These are phyloP conservation scores for Brachionus rubens DNA, from an alignment of 1,140 invertebrate genomes.

Conservation along the genomic window DNA sequence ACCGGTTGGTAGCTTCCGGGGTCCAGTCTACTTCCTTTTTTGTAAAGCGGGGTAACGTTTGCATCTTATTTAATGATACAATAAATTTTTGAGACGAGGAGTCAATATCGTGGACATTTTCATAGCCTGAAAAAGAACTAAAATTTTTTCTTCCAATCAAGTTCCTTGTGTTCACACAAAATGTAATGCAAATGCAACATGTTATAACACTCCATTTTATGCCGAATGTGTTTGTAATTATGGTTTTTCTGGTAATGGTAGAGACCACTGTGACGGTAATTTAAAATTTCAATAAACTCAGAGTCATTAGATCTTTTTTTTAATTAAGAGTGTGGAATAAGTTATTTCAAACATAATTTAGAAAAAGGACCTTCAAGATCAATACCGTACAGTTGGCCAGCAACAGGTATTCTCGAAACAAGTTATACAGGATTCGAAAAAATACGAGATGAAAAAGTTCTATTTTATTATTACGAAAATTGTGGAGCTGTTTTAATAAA, in stretches of 20 bases:
- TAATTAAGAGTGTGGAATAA: slow-evolving; percentile 26
- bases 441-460: neutral
- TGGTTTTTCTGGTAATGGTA: slow-evolving; percentile 26
- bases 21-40: too few relatives aligned
- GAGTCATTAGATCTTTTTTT: neutral
- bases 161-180: slow-evolving; percentile 12
- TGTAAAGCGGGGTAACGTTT: too few relatives aligned
- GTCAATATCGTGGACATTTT: too few relatives aligned
- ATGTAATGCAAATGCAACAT: slow-evolving; percentile 35
- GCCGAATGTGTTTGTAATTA: slow-evolving; percentile 32
- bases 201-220: slow-evolving; percentile 22
- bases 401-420: neutral
- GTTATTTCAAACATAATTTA: slow-evolving; percentile 3
- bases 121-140: too few relatives aligned
- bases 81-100: too few relatives aligned
- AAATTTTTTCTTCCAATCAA: too few relatives aligned
- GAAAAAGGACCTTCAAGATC: neutral
- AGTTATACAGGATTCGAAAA: neutral
- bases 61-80: too few relatives aligned
- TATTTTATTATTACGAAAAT: neutral
- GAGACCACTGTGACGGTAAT: slow-evolving; percentile 36
- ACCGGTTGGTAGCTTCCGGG: too few relatives aligned
- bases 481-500: slow-evolving; percentile 27
- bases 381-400: slow-evolving; percentile 41
- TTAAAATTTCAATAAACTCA: too few relatives aligned